Percentiles rank a stretch among this genome's conserved stretches.
phyloP scores from a whole-genome alignment of 1,140 invertebrate species.

The Psilanteris sp. region DNA sequence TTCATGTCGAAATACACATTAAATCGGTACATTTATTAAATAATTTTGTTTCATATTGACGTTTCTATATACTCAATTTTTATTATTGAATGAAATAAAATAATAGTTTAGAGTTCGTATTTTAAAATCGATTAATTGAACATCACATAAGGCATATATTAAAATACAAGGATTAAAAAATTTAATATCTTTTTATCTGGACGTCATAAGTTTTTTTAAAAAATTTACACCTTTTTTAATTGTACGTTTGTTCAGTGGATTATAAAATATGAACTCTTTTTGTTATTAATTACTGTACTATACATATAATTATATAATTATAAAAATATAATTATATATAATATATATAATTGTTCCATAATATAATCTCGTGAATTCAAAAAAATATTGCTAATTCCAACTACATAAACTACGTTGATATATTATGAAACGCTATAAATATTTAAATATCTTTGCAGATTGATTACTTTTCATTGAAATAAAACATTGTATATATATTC shows the following conservation, averaged over 20 bases:
- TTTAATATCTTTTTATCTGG: slow-evolving; percentile 32
- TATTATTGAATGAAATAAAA: background rate
- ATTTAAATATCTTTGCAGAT: no score
- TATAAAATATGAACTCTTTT: slow-evolving; percentile 33
- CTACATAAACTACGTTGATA: background rate
- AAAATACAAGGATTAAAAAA: slow-evolving; percentile 25
- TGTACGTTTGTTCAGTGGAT: slow-evolving; percentile 13
- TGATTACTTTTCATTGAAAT: no score
- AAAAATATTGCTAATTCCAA: slow-evolving; percentile 19
- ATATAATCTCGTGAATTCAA: slow-evolving; percentile 1
- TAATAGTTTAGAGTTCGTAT: slow-evolving; percentile 16
- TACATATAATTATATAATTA: no score
- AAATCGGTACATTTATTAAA: no score
- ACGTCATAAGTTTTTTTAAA: slow-evolving; percentile 6
- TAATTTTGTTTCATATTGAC: no score
- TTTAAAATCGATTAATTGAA: slow-evolving; percentile 21
- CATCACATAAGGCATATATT: slow-evolving; percentile 17
- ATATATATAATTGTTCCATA: slow-evolving; percentile 8
- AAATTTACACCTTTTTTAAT: slow-evolving; percentile 14
- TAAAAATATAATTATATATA: background rate
- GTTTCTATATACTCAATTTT: no score
- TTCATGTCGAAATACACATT: no score
- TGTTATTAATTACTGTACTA: no score
- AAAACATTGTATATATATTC: background rate
- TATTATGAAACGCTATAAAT: slow-evolving; percentile 2